Percentiles rank a stretch among this genome's conserved stretches.
Evolutionary conservation across 2,113 vertebrate species (phyloP).

Genomic region (Peucedramus taeniatus): DNA sequence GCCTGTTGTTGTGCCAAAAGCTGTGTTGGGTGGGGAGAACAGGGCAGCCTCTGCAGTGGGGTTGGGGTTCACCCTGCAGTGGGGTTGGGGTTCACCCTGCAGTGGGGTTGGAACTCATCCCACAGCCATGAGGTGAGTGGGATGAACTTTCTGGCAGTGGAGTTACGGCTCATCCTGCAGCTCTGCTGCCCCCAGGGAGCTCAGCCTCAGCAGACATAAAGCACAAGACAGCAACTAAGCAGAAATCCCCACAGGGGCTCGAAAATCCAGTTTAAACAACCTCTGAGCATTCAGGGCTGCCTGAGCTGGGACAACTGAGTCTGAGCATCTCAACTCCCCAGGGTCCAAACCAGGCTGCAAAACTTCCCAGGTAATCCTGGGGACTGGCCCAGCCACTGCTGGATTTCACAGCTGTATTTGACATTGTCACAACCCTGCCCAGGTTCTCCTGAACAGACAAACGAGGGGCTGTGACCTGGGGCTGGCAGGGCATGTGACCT

Average conservation of each 20-base stretch:
- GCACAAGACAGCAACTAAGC: not conserved
- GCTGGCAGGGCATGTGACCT: rapidly evolving
- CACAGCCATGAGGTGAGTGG: not conserved
- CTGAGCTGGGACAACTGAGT: rapidly evolving
- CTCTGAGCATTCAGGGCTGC: not conserved
- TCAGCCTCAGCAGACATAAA: not conserved
- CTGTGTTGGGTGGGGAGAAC: not conserved
- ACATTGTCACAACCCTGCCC: not conserved
- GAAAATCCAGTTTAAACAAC: not conserved
- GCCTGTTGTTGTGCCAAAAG: not conserved
- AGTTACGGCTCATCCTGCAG: not conserved
- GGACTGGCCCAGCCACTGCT: not conserved
- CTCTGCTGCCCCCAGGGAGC: rapidly evolving
- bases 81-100: not conserved
- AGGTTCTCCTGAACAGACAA: not conserved
- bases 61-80: not conserved
- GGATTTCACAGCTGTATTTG: not conserved
- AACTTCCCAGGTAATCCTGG: not conserved
- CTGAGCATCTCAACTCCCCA: rapidly evolving
- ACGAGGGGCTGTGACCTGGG: rapidly evolving
- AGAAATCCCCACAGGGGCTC: not conserved
- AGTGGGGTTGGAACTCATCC: not conserved
- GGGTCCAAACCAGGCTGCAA: not conserved
- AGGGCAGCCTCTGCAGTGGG: not conserved
- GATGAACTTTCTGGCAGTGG: not conserved